Evolutionary conservation across 2,888 invertebrate genomes (phyloP).

Genomic region (Nebria brevicollis): DNA sequence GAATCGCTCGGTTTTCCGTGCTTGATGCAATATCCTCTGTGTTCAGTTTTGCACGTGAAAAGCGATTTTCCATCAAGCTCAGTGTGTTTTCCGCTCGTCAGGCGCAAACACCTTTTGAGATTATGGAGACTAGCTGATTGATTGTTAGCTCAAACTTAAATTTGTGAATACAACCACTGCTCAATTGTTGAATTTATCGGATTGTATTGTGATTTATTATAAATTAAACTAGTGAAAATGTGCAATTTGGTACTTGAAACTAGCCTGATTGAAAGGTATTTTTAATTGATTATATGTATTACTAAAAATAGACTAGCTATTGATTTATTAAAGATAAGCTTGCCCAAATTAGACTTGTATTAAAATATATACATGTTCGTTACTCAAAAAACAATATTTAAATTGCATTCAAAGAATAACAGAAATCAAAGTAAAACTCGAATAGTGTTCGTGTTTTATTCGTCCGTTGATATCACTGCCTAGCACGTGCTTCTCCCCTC

Average conservation of each 20-base stretch:
- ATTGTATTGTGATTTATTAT: not conserved
- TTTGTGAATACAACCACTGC: not conserved
- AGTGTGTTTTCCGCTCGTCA: not conserved
- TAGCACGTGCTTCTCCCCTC: conserved; percentile 8
- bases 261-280: not conserved
- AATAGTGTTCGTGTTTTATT: not conserved
- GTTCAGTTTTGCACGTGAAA: not conserved
- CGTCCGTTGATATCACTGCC: conserved; percentile 3
- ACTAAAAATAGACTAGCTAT: too few species aligned
- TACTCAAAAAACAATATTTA: too few species aligned
- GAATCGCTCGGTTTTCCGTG: not conserved
- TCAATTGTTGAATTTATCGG: not conserved
- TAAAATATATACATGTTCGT: too few species aligned
- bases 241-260: not conserved
- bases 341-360: too few species aligned
- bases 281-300: too few species aligned
- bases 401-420: not conserved
- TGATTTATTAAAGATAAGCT: too few species aligned
- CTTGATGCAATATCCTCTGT: not conserved
- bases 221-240: not conserved
- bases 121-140: not conserved
- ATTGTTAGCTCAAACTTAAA: not conserved
- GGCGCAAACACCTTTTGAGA: not conserved
- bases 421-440: not conserved
- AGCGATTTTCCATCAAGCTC: not conserved